Conservation (phyloP, 2,797 vertebrate genomes). For the Bryconaethiops microstoma region DNA sequence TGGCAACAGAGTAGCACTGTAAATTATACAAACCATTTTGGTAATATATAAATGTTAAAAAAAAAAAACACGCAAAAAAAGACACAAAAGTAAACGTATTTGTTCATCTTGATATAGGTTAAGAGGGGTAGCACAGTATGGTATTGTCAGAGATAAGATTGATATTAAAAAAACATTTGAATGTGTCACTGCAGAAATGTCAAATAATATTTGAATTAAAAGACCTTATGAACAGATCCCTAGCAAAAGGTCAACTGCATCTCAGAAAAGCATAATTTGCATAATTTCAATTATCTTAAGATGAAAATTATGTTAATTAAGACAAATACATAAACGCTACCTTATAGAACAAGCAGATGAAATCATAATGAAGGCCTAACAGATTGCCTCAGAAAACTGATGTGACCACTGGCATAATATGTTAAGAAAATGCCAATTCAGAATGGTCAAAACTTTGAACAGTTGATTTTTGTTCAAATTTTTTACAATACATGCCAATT, state of each 20-base stretch:
- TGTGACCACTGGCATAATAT: too few relatives aligned
- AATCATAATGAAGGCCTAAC: too few relatives aligned
- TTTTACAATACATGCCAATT: too few relatives aligned
- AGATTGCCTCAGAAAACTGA: too few relatives aligned
- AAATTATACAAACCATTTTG: neutral
- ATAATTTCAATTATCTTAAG: conserved; percentile 44
- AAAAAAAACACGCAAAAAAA: too few relatives aligned
- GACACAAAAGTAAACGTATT: neutral
- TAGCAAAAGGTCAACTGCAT: conserved; percentile 39
- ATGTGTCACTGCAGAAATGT: conserved; percentile 40
- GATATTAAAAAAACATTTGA: conserved; percentile 47
- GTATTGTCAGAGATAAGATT: conserved; percentile 21
- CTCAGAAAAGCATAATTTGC: conserved; percentile 25
- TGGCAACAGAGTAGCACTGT: neutral
- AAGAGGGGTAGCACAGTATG: neutral
- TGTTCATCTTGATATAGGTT: neutral
- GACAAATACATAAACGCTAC: too few relatives aligned
- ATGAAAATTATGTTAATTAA: neutral
- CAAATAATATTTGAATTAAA: conserved; percentile 48
- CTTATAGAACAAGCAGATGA: too few relatives aligned
- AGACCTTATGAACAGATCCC: conserved; percentile 43
- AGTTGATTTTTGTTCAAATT: neutral
- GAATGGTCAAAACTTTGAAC: neutral
- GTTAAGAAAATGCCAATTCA: neutral
- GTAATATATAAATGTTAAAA: neutral